Conservation (phyloP, 2,113 vertebrate genomes). For the Alexandromys fortis region DNA sequence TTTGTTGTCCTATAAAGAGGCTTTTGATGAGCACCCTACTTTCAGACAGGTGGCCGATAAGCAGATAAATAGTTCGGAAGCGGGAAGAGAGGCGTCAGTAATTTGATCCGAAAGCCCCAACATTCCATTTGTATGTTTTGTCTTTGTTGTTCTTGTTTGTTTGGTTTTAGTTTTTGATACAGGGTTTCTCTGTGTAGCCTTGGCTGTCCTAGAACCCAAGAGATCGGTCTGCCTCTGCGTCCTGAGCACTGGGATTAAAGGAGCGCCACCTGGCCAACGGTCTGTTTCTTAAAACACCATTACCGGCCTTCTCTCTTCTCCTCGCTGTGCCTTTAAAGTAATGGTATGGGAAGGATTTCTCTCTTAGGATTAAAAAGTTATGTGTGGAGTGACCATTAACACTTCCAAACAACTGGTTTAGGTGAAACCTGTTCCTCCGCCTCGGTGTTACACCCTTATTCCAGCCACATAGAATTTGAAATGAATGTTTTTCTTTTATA, state of each 20-base stretch:
- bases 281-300: too few species aligned
- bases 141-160: not conserved
- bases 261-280: not conserved
- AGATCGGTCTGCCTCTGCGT: not conserved
- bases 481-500: not conserved
- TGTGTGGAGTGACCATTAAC: not conserved
- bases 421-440: not conserved
- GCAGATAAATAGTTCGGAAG: not conserved
- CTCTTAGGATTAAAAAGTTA: not conserved
- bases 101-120: not conserved
- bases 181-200: not conserved
- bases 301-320: not conserved
- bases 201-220: not conserved
- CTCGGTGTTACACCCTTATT: not conserved
- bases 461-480: not conserved
- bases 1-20: not conserved
- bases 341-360: not conserved
- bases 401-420: not conserved
- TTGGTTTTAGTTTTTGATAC: not conserved
- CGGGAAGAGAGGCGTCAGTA: not conserved
- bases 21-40: too few species aligned
- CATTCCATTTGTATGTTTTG: not conserved
- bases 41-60: not conserved
- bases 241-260: not conserved
- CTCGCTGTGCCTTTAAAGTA: not conserved